Conservation (phyloP, 1,140 invertebrate genomes). For the Mylabris phalerata region DNA sequence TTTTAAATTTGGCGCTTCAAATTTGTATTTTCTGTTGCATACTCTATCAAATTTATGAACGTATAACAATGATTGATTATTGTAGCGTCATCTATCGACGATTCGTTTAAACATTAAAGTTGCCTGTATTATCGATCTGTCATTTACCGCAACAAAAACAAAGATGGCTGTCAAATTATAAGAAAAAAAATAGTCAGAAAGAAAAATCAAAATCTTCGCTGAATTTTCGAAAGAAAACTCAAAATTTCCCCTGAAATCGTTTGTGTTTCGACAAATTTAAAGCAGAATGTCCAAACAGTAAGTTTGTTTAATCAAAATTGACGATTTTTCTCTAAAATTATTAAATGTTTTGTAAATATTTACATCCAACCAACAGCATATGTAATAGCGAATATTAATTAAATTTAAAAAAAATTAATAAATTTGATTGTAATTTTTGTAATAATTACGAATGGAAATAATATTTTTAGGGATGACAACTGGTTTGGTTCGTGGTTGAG, state of each 20-base stretch:
- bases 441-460: not conserved
- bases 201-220: conserved; percentile 8
- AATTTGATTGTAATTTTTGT: not conserved
- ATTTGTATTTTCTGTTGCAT: too few relatives aligned
- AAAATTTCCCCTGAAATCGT: conserved; percentile 13
- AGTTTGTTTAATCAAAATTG: not conserved
- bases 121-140: too few relatives aligned
- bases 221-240: conserved; percentile 7
- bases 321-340: conserved; percentile 4
- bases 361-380: conserved; percentile 2
- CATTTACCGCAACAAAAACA: too few relatives aligned
- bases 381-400: conserved; percentile 45
- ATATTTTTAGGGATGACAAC: conserved; percentile 22
- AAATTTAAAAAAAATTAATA: conserved; percentile 47
- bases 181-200: conserved; percentile 1
- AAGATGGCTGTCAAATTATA: not conserved
- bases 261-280: not conserved
- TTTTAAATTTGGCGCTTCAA: too few relatives aligned
- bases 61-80: too few relatives aligned
- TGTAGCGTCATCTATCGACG: too few relatives aligned
- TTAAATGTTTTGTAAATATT: not conserved
- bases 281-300: conserved; percentile 14
- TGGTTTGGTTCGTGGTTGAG: conserved; percentile 41
- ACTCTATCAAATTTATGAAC: too few relatives aligned
- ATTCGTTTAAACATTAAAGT: too few relatives aligned